Conservation (phyloP, 2,888 invertebrate genomes). For the Bibio marci region DNA sequence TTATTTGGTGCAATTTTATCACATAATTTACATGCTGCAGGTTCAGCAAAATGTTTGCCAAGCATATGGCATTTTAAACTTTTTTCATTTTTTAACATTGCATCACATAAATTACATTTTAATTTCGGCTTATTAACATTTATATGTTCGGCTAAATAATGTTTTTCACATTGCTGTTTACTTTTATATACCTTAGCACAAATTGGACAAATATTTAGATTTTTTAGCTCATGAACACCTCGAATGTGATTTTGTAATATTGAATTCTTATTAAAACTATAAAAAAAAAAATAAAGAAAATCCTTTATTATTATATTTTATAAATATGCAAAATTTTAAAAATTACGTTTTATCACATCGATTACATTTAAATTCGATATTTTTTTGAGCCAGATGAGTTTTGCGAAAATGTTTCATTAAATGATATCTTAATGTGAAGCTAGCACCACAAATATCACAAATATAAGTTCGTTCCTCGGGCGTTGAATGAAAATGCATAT, state of each 20-base stretch:
- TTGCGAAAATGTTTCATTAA: not conserved
- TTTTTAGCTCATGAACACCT: slow-evolving; percentile 12
- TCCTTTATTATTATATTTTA: too few relatives aligned
- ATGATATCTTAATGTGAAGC: not conserved
- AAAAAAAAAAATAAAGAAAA: not conserved
- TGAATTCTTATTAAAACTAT: slow-evolving; percentile 3
- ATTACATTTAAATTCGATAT: not conserved
- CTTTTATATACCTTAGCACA: slow-evolving; percentile 23
- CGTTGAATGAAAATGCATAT: too few relatives aligned
- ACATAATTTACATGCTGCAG: not conserved
- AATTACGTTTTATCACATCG: not conserved
- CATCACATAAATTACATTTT: slow-evolving; percentile 21
- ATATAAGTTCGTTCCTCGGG: too few relatives aligned
- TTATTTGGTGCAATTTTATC: slow-evolving; percentile 14
- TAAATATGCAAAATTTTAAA: too few relatives aligned
- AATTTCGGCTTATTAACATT: slow-evolving; percentile 16
- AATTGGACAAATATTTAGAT: slow-evolving; percentile 16
- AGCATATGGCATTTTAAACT: slow-evolving; percentile 13
- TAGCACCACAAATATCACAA: too few relatives aligned
- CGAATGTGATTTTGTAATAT: slow-evolving; percentile 13
- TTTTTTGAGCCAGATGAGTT: not conserved
- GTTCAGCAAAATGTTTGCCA: slow-evolving; percentile 8
- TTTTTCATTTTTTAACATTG: slow-evolving; percentile 15
- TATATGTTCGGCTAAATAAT: slow-evolving; percentile 17
- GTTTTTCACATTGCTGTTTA: slow-evolving; percentile 4